Percentiles rank a stretch among this genome's conserved stretches.
Conservation (phyloP, 2,113 vertebrate genomes). For the Callospermophilus lateralis region DNA sequence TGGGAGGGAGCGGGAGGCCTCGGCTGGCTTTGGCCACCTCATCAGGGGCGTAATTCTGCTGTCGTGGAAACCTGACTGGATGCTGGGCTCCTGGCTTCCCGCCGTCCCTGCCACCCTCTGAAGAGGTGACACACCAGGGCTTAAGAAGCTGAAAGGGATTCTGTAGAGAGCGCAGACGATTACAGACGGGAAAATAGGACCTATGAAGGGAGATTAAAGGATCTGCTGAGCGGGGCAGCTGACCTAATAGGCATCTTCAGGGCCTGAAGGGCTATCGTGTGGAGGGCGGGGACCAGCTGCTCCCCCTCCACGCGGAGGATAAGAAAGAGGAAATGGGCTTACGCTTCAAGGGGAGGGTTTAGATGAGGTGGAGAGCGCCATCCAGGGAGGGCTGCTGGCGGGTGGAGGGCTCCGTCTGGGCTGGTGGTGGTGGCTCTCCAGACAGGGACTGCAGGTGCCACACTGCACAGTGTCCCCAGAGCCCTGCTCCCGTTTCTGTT, state of each 20-base stretch:
- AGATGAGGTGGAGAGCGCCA: conserved; percentile 34
- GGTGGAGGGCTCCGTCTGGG: background rate
- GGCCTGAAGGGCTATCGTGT: conserved; percentile 70
- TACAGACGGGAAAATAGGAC: conserved; percentile 72
- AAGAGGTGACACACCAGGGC: conserved; percentile 42
- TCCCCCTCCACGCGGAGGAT: conserved; percentile 48
- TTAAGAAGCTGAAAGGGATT: conserved; percentile 62
- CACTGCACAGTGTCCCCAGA: background rate
- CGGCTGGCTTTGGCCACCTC: background rate
- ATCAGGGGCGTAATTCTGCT: background rate
- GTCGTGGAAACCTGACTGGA: rapidly evolving
- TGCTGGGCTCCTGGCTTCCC: background rate
- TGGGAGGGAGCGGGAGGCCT: background rate
- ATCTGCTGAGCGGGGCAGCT: conserved; percentile 68
- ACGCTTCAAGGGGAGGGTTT: conserved; percentile 62
- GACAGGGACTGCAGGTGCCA: background rate
- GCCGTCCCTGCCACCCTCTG: background rate
- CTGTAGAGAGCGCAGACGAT: conserved; percentile 73
- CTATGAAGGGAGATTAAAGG: conserved; percentile 81
- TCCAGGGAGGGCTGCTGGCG: background rate
- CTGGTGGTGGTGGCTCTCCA: background rate
- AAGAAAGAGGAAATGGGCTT: conserved; percentile 68
- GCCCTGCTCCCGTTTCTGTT: rapidly evolving
- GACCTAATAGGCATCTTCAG: conserved; percentile 71
- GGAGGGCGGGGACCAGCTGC: conserved; percentile 74